Evolutionary conservation across 2,797 vertebrate species (phyloP).

Genomic region (Bradypus variegatus): DNA sequence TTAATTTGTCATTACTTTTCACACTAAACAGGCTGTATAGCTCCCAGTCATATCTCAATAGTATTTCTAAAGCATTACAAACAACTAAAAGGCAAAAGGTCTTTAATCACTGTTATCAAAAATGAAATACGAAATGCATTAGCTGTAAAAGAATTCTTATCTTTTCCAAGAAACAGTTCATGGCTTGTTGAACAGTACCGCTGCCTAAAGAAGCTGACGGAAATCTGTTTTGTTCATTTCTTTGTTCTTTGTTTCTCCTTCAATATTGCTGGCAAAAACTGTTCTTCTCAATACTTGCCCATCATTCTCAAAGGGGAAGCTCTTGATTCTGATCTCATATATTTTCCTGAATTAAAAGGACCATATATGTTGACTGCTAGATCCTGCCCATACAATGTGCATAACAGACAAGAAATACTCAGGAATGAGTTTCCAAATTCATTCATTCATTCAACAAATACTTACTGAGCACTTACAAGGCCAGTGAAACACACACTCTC

Average conservation of each 20-base stretch:
- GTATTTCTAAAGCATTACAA: background rate
- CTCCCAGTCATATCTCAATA: background rate
- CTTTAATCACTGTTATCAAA: background rate
- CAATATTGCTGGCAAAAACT: background rate
- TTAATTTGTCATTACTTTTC: background rate
- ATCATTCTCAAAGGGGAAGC: background rate
- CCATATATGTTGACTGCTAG: background rate
- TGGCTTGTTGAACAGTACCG: background rate
- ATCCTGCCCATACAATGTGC: background rate
- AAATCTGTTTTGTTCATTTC: background rate
- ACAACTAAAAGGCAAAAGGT: background rate
- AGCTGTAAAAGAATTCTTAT: background rate
- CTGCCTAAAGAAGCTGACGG: background rate
- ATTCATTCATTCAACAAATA: background rate
- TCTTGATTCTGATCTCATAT: background rate
- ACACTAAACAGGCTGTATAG: background rate
- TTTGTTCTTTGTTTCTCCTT: background rate
- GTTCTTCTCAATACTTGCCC: background rate
- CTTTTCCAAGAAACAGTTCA: background rate
- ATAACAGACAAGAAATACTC: background rate
- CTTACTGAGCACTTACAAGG: background rate
- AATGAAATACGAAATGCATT: background rate
- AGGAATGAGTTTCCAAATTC: background rate
- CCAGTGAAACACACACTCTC: no score
- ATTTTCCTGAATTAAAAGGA: background rate